A percentile compares a stretch with the other conserved stretches of the same genome.
These are phyloP conservation scores for Oryzias dopingdopingensis DNA, from an alignment of 2,797 vertebrate species.

Conservation along the genomic window DNA sequence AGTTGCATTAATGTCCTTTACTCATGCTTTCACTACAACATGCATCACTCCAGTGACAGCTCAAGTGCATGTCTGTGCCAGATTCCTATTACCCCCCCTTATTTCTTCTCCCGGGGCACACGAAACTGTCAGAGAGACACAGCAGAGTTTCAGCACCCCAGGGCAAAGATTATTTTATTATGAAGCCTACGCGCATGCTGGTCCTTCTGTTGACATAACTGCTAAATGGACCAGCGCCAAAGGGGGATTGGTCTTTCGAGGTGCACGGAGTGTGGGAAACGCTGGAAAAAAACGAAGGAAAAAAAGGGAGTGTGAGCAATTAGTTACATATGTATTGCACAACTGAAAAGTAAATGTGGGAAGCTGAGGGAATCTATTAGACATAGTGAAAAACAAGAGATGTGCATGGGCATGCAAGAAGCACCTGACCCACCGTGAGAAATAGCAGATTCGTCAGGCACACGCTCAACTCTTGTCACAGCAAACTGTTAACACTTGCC, in stretches of 20 bases:
- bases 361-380: constrained; percentile 29
- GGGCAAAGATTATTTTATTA: constrained; percentile 75
- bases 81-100: constrained; percentile 17
- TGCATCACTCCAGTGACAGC: constrained; percentile 12
- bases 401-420: constrained; percentile 58
- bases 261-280: constrained; percentile 67
- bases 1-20: background rate
- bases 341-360: constrained; percentile 32
- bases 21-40: constrained; percentile 3
- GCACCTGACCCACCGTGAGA: constrained; percentile 66
- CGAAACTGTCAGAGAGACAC: constrained; percentile 63
- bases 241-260: constrained; percentile 59
- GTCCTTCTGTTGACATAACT: constrained; percentile 55
- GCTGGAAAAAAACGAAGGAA: constrained; percentile 8
- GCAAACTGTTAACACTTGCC: constrained; percentile 43
- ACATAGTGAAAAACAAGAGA: constrained; percentile 27
- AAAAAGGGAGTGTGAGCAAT: constrained; percentile 41
- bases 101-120: constrained; percentile 50
- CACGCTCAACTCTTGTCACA: constrained; percentile 37
- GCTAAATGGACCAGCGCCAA: constrained; percentile 62
- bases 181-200: constrained; percentile 59
- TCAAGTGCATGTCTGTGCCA: constrained; percentile 22
- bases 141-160: constrained; percentile 72
- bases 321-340: constrained; percentile 42
- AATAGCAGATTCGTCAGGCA: constrained; percentile 48